Evolutionary conservation across 1,140 invertebrate genomes (phyloP).

Genomic region (Sitodiplosis mosellana): DNA sequence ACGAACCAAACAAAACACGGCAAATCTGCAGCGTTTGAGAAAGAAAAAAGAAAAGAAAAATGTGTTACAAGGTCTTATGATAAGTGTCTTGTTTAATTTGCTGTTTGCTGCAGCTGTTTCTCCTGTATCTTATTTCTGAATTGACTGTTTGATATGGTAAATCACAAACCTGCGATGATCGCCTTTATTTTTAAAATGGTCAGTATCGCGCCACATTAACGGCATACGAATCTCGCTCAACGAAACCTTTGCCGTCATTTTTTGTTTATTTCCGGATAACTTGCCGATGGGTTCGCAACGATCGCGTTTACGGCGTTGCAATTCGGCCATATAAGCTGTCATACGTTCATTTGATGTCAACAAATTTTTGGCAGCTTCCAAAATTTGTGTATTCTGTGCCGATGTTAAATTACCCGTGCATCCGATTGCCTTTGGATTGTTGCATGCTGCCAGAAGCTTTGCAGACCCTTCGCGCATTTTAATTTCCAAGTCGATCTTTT

Average conservation of each 20-base stretch:
- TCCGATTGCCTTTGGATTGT: not conserved
- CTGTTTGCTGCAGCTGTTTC: too few relatives aligned
- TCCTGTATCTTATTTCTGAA: too few relatives aligned
- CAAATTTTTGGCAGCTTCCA: conserved; percentile 49
- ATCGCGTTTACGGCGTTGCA: conserved; percentile 37
- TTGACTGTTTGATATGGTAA: too few relatives aligned
- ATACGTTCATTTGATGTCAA: conserved; percentile 49
- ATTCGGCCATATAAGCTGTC: conserved; percentile 44
- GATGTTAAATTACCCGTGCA: not conserved
- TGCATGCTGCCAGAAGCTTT: conserved; percentile 44
- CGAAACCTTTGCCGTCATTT: conserved; percentile 27
- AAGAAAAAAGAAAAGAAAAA: too few relatives aligned
- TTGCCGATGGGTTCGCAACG: conserved; percentile 7
- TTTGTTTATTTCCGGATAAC: not conserved
- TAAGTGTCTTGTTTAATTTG: too few relatives aligned
- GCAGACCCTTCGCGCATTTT: conserved; percentile 55
- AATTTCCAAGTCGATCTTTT: conserved; percentile 53
- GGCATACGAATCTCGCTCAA: conserved; percentile 46
- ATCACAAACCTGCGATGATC: conserved; percentile 46
- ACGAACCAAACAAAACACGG: conserved; percentile 48
- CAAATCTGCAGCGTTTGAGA: too few relatives aligned
- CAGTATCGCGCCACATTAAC: conserved; percentile 51
- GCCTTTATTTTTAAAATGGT: conserved; percentile 56
- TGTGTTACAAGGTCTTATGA: too few relatives aligned
- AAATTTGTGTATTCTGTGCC: conserved; percentile 36